Base-by-base conservation (phyloP, 2,113 vertebrate species). In the Cariama cristata region DNA sequence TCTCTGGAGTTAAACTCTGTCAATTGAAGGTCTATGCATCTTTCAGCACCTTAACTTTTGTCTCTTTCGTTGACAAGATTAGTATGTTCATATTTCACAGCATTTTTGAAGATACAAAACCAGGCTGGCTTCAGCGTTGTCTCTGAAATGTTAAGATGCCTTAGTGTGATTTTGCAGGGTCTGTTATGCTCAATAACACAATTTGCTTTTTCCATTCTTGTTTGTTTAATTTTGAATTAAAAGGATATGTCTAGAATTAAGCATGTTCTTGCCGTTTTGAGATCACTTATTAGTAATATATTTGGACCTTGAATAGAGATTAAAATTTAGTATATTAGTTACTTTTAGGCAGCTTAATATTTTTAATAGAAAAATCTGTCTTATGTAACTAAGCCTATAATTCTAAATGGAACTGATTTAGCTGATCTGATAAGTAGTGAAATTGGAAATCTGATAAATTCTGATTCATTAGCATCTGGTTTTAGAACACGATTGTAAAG, bases 401-500 rank as follows among this genome's bases (percentile, higher is more conserved):
- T 88, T 93, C 92, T 86, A 91, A 94, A 81, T 81, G 40, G 90
- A 94, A 73, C 50, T 50, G 38, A 86, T 86, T 91, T 90, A 81
- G 45, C 38, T 72, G 40, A 53, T 92, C 82, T 52, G 72, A 82
- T 89, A 91, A 90, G 66, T 82, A 86, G 55, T 72, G 55, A 91
- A 87, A 68, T 17, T 79, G 47, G 38, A 94, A 91, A 88, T 88
- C 50, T 52, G 76, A 84, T 71, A 81, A 82, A 68, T 81, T 77
- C 73, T 81, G 49, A 52, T 88, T 91, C 44, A 83, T 95, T 84
- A 90, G 62, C 60, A 74, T 91, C 44, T 88, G 40, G 16, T 62
- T 87, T 91, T 80, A 66, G 71, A 71, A 49, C 19, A 38, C 7
- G 17, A 18, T 52, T 75, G 33, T 59, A 66, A 69, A 52, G 32